phyloP scores from a whole-genome alignment of 2,888 invertebrate species.

The Drosophila recens region DNA sequence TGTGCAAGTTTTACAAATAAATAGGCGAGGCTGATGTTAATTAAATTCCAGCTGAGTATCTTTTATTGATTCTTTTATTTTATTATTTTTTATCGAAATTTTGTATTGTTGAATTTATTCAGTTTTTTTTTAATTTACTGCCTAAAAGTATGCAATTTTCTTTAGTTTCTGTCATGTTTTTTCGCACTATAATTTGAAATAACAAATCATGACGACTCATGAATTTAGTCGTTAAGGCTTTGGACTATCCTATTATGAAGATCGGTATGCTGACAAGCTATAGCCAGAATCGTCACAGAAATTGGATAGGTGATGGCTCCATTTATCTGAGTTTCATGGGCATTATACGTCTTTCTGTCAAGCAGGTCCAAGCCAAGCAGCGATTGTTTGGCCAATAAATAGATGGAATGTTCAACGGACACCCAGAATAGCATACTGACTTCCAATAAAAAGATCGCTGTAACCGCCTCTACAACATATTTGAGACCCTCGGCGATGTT shows the following conservation, averaged over 20 bases:
- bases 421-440: constrained; percentile 46
- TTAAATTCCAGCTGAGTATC: neutral
- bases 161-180: neutral
- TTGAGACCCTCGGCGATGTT: neutral
- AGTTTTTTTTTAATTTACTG: neutral
- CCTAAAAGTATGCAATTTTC: constrained; percentile 15
- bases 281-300: constrained; percentile 42
- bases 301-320: constrained; percentile 58
- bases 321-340: constrained; percentile 33
- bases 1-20: neutral
- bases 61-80: neutral
- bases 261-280: constrained; percentile 34
- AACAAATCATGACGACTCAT: neutral
- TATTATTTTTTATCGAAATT: neutral
- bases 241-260: constrained; percentile 24
- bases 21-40: neutral
- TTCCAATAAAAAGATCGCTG: constrained; percentile 41
- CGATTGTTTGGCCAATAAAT: constrained; percentile 9
- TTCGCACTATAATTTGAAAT: neutral
- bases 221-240: neutral
- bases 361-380: constrained; percentile 32
- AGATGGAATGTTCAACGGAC: constrained; percentile 38
- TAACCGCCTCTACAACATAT: constrained; percentile 32
- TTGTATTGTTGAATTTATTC: neutral
- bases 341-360: neutral